Evolutionary conservation across 2,888 invertebrate genomes (phyloP).

Genomic region (Homarus gammarus): DNA sequence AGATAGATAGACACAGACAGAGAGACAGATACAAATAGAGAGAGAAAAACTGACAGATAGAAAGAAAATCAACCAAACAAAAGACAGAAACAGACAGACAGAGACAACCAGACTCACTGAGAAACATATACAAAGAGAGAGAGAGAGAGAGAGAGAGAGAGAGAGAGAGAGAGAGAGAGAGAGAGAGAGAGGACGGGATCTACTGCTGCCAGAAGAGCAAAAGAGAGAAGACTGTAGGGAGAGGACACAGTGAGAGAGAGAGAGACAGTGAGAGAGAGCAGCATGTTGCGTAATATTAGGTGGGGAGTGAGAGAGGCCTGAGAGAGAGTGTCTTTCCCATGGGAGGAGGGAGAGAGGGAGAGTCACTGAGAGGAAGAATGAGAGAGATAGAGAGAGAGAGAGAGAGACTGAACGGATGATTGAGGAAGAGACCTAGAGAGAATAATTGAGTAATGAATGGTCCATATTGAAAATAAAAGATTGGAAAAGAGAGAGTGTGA

Average conservation of each 20-base stretch:
- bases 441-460: too few species aligned
- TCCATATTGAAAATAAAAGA: too few species aligned
- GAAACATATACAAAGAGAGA: background rate
- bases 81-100: slow-evolving; percentile 30
- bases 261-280: background rate
- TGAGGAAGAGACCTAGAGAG: too few species aligned
- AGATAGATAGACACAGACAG: too few species aligned
- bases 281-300: background rate
- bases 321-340: too few species aligned
- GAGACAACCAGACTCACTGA: background rate
- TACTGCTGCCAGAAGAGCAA: background rate
- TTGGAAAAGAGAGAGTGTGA: too few species aligned
- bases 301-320: too few species aligned
- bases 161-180: slow-evolving; percentile 29
- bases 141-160: background rate
- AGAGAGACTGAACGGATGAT: too few species aligned
- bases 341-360: too few species aligned
- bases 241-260: slow-evolving; percentile 18
- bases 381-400: too few species aligned
- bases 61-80: slow-evolving; percentile 1
- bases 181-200: slow-evolving; percentile 1
- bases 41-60: background rate
- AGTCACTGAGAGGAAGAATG: too few species aligned
- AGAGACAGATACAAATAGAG: slow-evolving; percentile 11
- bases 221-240: background rate